Evolutionary conservation across 2,113 vertebrate genomes (phyloP).

Genomic region (Odocoileus virginianus): DNA sequence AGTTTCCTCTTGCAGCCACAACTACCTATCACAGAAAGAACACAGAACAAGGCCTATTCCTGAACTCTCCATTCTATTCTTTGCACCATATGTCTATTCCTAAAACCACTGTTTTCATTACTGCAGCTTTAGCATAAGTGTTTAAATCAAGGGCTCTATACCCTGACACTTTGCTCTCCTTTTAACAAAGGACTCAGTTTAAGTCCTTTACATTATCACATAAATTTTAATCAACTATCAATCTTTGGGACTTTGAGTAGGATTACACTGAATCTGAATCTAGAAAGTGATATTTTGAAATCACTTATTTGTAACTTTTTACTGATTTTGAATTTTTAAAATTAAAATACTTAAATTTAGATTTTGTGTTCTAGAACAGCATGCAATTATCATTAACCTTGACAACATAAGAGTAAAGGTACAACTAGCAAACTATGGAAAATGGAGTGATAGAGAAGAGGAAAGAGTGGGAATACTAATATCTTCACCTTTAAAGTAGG

Average conservation of each 20-base stretch:
- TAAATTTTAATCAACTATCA: not conserved
- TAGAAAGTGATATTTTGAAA: not conserved
- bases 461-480: not conserved
- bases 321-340: not conserved
- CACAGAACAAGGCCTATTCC: not conserved
- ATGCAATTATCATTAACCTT: not conserved
- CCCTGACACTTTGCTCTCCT: not conserved
- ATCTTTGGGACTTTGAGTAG: not conserved
- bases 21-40: not conserved
- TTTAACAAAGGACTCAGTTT: not conserved
- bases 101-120: not conserved
- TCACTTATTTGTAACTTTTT: not conserved
- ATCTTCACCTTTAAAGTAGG: not conserved
- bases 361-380: not conserved
- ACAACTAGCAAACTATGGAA: not conserved
- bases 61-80: not conserved
- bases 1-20: not conserved
- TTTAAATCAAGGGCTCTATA: not conserved
- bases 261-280: not conserved
- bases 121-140: not conserved
- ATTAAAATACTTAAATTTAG: not conserved
- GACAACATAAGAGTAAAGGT: not conserved
- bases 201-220: not conserved
- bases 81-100: not conserved
- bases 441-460: not conserved